Evolutionary conservation across 2,113 vertebrate species (phyloP).

Genomic region (Nicator chloris): DNA sequence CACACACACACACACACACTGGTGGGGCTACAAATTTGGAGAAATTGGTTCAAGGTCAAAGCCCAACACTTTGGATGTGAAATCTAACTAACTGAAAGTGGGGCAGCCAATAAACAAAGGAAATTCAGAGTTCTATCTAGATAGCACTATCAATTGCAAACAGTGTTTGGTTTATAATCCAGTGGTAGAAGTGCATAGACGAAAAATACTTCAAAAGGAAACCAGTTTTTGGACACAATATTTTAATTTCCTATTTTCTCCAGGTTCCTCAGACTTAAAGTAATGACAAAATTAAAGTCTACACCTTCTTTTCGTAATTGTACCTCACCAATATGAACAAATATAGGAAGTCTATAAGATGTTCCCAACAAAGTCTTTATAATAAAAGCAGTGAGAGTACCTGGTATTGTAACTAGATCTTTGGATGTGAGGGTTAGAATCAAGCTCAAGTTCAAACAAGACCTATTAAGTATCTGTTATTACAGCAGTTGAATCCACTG

Average conservation of each 20-base stretch:
- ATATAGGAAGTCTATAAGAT: not conserved
- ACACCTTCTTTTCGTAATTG: not conserved
- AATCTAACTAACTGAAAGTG: not conserved
- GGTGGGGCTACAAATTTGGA: not conserved
- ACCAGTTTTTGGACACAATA: not conserved
- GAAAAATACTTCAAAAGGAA: not conserved
- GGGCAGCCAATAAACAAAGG: not conserved
- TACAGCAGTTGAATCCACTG: not conserved
- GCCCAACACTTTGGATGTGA: not conserved
- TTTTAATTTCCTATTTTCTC: not conserved
- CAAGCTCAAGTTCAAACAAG: not conserved
- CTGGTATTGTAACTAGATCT: not conserved
- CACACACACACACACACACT: not conserved
- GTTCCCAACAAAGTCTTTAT: not conserved
- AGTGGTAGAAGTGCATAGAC: not conserved
- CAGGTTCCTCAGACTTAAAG: not conserved
- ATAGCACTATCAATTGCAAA: not conserved
- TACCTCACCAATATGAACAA: not conserved
- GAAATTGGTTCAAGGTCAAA: not conserved
- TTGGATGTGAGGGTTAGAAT: not conserved
- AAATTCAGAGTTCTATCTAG: not conserved
- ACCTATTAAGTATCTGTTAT: not conserved
- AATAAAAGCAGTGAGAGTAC: not conserved
- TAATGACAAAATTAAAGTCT: not conserved
- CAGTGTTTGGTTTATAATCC: not conserved